These are phyloP conservation scores for Mesoclemmys tuberculata DNA, from an alignment of 2,113 vertebrate species.

Conservation along the genomic window DNA sequence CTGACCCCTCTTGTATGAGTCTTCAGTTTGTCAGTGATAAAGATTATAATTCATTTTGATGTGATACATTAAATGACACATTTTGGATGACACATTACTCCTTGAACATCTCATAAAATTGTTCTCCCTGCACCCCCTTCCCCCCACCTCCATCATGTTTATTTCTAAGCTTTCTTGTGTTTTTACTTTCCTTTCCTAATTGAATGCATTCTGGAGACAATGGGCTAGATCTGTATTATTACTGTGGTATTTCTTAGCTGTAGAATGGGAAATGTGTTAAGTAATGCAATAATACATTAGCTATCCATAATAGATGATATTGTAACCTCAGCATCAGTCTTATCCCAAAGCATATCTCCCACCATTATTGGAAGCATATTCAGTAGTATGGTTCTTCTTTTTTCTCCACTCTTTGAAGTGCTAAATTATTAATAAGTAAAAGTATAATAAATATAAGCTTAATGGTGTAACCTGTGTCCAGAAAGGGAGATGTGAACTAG, in stretches of 20 bases:
- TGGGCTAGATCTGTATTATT: background rate
- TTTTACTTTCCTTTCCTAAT: background rate
- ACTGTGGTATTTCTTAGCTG: background rate
- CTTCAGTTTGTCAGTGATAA: background rate
- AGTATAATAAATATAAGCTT: background rate
- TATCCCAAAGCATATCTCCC: background rate
- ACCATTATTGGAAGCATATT: background rate
- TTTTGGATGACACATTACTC: background rate
- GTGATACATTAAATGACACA: fast-evolving
- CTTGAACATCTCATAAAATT: background rate
- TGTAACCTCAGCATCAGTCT: background rate
- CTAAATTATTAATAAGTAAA: background rate
- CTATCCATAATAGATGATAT: background rate
- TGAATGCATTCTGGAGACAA: background rate
- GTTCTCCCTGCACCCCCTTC: too few relatives aligned
- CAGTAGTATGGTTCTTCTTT: background rate
- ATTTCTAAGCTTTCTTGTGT: background rate
- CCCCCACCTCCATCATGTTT: background rate
- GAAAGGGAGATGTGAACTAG: background rate
- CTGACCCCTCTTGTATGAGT: fast-evolving
- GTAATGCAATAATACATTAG: background rate
- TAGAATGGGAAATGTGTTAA: background rate
- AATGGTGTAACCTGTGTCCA: background rate
- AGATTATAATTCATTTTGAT: background rate
- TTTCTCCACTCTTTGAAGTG: background rate